phyloP scores from a whole-genome alignment of 2,888 invertebrate species.

The Oxyteleia sp. region DNA sequence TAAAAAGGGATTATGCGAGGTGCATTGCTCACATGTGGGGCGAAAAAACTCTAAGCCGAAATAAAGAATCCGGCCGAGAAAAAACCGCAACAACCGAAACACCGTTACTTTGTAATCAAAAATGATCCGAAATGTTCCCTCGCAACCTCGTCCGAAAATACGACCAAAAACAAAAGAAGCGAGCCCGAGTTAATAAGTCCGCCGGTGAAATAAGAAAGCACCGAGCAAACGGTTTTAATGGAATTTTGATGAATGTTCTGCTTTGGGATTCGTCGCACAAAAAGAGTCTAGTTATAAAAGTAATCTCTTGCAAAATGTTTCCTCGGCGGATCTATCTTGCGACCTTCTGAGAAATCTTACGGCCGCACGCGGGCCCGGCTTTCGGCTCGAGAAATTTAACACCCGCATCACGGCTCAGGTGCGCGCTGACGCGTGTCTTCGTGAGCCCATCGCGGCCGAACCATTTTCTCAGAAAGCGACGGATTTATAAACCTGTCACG shows the following conservation, averaged over 20 bases:
- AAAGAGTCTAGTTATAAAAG: constrained; percentile 66
- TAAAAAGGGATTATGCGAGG: background rate
- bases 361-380: constrained; percentile 26
- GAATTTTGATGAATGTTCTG: constrained; percentile 71
- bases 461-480: constrained; percentile 46
- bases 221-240: constrained; percentile 61
- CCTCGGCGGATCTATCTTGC: constrained; percentile 42
- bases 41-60: background rate
- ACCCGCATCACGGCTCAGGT: constrained; percentile 45
- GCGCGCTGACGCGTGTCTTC: constrained; percentile 76
- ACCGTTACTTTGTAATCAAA: constrained; percentile 50
- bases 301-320: constrained; percentile 61
- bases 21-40: background rate
- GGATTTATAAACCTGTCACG: constrained; percentile 57
- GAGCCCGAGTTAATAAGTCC: constrained; percentile 39
- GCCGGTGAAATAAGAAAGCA: constrained; percentile 50
- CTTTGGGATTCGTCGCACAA: constrained; percentile 63
- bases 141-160: constrained; percentile 2
- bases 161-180: constrained; percentile 56
- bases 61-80: background rate
- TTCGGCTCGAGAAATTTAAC: constrained; percentile 49
- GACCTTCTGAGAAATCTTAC: constrained; percentile 65
- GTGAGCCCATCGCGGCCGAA: constrained; percentile 60
- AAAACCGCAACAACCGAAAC: constrained; percentile 7
- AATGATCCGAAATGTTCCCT: constrained; percentile 14